Conservation (phyloP, 2,888 invertebrate species). For the Eupithecia subfuscata region DNA sequence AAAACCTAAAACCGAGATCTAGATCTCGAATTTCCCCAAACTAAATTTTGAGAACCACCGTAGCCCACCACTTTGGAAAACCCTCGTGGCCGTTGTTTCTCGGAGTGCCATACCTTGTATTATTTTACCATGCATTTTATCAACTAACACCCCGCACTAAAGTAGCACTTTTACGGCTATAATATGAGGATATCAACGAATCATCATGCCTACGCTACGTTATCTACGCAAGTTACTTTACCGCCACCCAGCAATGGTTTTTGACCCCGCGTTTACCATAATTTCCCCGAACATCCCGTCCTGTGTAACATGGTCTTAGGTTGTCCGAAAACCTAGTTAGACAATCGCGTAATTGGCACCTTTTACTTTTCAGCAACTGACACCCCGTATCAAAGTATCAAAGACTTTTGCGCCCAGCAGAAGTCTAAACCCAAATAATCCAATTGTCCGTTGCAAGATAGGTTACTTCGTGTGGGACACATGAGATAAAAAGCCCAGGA, state of each 20-base stretch:
- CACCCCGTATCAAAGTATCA: conserved; percentile 3
- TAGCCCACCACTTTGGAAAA: no score
- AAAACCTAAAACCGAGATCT: no score
- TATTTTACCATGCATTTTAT: no score
- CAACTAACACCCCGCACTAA: no score
- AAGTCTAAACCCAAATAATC: conserved; percentile 7
- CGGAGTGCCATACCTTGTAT: no score
- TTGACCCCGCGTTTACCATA: neutral
- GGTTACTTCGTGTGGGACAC: conserved; percentile 14
- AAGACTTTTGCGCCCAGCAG: neutral
- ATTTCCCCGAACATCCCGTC: neutral
- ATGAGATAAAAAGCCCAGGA: conserved; percentile 63
- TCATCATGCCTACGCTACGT: no score
- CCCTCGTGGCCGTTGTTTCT: no score
- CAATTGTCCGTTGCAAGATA: conserved; percentile 13
- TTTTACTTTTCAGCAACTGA: conserved; percentile 3
- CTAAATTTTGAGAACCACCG: no score
- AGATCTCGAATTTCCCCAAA: no score
- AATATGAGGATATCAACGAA: no score
- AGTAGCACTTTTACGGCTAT: no score
- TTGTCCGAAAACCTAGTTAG: neutral
- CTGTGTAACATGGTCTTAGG: neutral
- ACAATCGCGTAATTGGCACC: neutral
- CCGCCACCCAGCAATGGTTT: neutral
- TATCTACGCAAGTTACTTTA: no score